These are phyloP conservation scores for Sebastes cheni DNA, from an alignment of 2,797 vertebrate species.

Conservation along the genomic window DNA sequence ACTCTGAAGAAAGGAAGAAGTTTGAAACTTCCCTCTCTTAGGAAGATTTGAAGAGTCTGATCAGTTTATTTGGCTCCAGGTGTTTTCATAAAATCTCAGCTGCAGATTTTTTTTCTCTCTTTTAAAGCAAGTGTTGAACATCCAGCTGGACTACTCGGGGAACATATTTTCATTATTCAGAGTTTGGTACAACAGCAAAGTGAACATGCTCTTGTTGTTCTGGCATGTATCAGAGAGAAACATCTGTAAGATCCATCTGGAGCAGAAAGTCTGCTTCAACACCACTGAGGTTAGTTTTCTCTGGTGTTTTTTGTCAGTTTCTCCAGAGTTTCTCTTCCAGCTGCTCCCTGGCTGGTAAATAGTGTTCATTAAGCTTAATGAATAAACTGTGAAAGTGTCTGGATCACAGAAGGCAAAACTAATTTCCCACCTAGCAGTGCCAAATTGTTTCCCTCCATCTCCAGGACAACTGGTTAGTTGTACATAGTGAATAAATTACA, in stretches of 20 bases:
- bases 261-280: neutral
- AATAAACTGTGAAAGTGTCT: neutral
- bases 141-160: neutral
- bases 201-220: neutral
- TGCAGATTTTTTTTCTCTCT: no score
- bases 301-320: neutral
- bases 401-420: neutral
- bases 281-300: neutral
- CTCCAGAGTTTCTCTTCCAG: neutral
- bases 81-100: neutral
- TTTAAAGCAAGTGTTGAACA: neutral
- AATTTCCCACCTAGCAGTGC: no score
- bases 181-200: neutral
- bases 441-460: neutral
- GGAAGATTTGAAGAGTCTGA: neutral
- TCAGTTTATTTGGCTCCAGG: neutral
- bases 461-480: neutral
- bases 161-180: neutral
- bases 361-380: neutral
- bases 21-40: neutral
- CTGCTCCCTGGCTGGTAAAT: neutral
- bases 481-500: neutral
- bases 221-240: neutral
- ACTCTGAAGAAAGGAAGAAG: neutral
- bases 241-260: slow-evolving; percentile 3